Evolutionary conservation across 2,888 invertebrate species (phyloP).

Genomic region (Leptinotarsa haldemani): DNA sequence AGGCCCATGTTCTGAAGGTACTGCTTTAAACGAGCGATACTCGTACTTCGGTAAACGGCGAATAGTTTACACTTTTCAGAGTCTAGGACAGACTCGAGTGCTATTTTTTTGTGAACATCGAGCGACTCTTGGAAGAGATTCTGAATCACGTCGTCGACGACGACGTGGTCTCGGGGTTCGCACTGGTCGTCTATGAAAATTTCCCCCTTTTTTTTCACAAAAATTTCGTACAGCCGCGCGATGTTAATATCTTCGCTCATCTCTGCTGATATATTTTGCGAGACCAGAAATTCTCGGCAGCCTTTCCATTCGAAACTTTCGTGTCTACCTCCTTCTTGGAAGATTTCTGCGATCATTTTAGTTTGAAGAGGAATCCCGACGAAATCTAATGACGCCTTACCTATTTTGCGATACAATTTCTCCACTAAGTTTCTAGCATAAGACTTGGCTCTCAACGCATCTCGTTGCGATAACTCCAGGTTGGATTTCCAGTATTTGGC

Average conservation of each 20-base stretch:
- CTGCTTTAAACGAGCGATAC: neutral
- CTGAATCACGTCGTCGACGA: neutral
- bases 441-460: neutral
- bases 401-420: conserved; percentile 8
- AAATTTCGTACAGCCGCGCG: conserved; percentile 24
- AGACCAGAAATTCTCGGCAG: conserved; percentile 23
- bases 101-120: neutral
- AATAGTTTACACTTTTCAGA: neutral
- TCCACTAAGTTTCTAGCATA: conserved; percentile 12
- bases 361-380: conserved; percentile 29
- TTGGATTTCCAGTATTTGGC: conserved; percentile 26
- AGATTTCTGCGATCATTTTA: conserved; percentile 30
- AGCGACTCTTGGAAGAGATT: conserved; percentile 4
- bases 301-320: conserved; percentile 19
- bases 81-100: neutral
- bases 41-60: neutral
- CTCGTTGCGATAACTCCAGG: neutral
- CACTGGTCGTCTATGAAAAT: conserved; percentile 20
- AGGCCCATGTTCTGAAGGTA: neutral
- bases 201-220: conserved; percentile 14
- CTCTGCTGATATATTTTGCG: neutral
- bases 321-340: conserved; percentile 15
- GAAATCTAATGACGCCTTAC: neutral
- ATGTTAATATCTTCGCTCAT: conserved; percentile 15
- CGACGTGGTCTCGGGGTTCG: neutral